Conservation (phyloP, 2,113 vertebrate genomes). For the Mixornis gularis region DNA sequence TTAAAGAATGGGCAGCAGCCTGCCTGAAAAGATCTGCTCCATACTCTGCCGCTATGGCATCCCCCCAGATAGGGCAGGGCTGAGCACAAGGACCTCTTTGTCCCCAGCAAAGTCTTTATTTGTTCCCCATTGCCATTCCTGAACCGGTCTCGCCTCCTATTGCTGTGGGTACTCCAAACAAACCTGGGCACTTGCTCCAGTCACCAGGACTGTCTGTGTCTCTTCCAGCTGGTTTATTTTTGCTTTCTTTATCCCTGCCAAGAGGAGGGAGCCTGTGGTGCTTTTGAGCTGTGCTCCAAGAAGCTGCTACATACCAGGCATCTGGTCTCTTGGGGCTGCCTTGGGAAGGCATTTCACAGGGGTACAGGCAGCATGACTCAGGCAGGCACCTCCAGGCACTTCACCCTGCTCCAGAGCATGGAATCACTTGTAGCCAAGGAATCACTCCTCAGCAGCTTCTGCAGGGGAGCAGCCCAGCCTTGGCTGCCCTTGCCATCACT, state of each 20-base stretch:
- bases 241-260: neutral
- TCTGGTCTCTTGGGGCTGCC: neutral
- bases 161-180: neutral
- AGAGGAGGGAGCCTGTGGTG: neutral
- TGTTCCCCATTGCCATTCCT: neutral
- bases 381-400: neutral
- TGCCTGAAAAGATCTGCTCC: neutral
- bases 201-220: neutral
- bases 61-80: neutral
- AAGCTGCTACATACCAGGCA: neutral
- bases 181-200: neutral
- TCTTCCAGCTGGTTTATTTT: neutral
- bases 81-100: neutral
- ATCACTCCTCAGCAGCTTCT: neutral
- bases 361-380: neutral
- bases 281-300: neutral
- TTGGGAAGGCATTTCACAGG: neutral
- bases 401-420: rapidly evolving
- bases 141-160: neutral
- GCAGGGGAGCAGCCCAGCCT: neutral
- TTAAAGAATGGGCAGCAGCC: neutral
- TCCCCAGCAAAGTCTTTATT: rapidly evolving
- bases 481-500: neutral
- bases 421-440: neutral
- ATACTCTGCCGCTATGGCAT: neutral